Evolutionary conservation across 2,797 vertebrate species (phyloP).

Genomic region (Enteromius mattozi): DNA sequence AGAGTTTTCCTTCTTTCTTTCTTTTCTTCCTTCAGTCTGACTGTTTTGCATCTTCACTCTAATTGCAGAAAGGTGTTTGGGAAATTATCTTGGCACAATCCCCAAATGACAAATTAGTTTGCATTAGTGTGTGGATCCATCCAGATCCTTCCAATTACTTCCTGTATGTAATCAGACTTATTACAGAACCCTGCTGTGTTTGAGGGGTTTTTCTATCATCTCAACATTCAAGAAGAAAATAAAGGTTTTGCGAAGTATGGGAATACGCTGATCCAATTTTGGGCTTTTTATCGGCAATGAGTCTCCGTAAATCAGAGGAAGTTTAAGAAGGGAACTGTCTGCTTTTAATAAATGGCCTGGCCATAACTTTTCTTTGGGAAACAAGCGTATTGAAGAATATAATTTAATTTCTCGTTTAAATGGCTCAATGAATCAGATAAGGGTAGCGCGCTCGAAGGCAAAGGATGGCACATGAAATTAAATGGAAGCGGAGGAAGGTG

Average conservation of each 20-base stretch:
- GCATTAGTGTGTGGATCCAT: slow-evolving; percentile 32
- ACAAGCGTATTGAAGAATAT: slow-evolving; percentile 64
- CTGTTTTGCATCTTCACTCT: slow-evolving; percentile 28
- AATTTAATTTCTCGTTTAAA: slow-evolving; percentile 67
- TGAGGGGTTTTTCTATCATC: slow-evolving; percentile 40
- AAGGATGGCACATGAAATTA: slow-evolving; percentile 56
- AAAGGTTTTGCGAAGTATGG: slow-evolving; percentile 17
- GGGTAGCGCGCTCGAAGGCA: slow-evolving; percentile 54
- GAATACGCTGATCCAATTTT: slow-evolving; percentile 33
- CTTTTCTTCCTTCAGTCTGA: neutral
- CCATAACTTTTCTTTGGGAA: slow-evolving; percentile 59
- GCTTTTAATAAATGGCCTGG: slow-evolving; percentile 58
- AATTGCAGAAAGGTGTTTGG: slow-evolving; percentile 56
- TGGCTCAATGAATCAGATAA: slow-evolving; percentile 66
- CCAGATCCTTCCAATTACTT: slow-evolving; percentile 40
- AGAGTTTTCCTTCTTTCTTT: slow-evolving; percentile 23
- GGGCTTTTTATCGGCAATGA: slow-evolving; percentile 32
- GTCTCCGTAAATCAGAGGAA: slow-evolving; percentile 46
- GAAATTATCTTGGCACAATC: slow-evolving; percentile 45
- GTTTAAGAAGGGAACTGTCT: slow-evolving; percentile 45
- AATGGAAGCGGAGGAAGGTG: slow-evolving; percentile 49
- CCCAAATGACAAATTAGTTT: slow-evolving; percentile 45
- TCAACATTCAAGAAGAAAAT: slow-evolving; percentile 26
- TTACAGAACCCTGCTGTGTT: slow-evolving; percentile 33
- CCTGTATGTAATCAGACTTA: slow-evolving; percentile 53